Conservation (phyloP, 2,113 vertebrate species). For the Saimiri boliviensis region DNA sequence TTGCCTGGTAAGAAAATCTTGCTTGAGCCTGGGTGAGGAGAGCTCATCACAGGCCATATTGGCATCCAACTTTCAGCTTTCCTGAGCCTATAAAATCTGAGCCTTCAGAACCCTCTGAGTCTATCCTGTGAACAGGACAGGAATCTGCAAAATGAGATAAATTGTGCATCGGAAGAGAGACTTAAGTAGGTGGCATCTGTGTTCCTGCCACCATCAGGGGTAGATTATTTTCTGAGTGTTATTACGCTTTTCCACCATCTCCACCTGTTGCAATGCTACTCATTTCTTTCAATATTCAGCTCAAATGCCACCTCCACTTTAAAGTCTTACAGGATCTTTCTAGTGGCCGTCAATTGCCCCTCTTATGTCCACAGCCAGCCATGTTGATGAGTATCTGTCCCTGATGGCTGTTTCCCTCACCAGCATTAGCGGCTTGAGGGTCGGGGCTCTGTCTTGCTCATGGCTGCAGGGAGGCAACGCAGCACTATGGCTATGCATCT, state of each 20-base stretch:
- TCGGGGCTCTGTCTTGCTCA: background rate
- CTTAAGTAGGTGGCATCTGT: background rate
- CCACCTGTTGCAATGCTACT: no score
- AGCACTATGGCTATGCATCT: background rate
- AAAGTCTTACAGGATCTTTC: background rate
- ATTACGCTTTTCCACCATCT: rapidly evolving
- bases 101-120: background rate
- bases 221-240: background rate
- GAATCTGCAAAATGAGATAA: background rate
- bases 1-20: background rate
- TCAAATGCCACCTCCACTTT: background rate
- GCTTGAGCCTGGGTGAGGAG: background rate
- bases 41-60: background rate
- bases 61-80: background rate
- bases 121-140: background rate
- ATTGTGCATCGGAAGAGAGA: background rate
- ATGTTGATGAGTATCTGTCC: background rate
- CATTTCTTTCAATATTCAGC: background rate
- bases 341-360: background rate
- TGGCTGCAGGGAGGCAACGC: background rate
- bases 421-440: background rate
- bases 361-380: background rate
- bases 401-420: background rate
- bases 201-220: rapidly evolving
- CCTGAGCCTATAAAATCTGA: background rate